phyloP scores from a whole-genome alignment of 2,797 vertebrate genomes.

The Xiphorhynchus erythropygius region DNA sequence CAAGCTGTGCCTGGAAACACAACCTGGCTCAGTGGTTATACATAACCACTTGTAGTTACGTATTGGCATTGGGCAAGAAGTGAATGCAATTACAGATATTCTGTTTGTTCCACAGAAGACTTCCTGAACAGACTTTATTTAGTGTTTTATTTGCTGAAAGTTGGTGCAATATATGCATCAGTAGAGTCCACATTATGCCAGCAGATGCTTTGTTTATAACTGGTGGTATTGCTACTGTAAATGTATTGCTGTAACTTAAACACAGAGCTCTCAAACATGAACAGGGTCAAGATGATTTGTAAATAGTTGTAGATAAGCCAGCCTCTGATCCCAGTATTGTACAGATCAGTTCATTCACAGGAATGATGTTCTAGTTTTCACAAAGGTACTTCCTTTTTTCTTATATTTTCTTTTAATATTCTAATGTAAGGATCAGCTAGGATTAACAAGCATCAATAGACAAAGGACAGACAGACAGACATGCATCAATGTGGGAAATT shows the following conservation, averaged over 20 bases:
- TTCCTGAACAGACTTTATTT: neutral
- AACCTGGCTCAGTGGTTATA: neutral
- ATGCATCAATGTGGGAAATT: neutral
- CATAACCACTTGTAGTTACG: neutral
- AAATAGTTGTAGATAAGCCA: neutral
- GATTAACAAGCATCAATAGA: neutral
- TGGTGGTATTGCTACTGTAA: neutral
- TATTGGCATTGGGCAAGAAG: neutral
- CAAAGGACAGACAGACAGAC: neutral
- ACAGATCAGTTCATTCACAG: constrained; percentile 2
- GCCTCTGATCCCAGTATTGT: neutral
- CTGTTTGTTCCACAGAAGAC: neutral
- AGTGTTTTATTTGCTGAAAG: neutral
- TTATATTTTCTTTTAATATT: neutral
- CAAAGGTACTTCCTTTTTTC: neutral
- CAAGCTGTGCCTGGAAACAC: neutral
- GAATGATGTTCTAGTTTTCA: neutral
- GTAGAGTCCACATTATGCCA: neutral
- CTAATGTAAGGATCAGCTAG: neutral
- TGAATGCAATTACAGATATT: neutral
- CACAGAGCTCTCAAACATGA: neutral
- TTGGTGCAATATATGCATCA: neutral
- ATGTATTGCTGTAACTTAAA: constrained; percentile 4
- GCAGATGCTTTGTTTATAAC: neutral
- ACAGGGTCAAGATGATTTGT: neutral